Evolutionary conservation across 2,113 vertebrate species (phyloP), one percentile per base, ranked within the genome.

Genomic region (Rhinopomastus cyanomelas): DNA sequence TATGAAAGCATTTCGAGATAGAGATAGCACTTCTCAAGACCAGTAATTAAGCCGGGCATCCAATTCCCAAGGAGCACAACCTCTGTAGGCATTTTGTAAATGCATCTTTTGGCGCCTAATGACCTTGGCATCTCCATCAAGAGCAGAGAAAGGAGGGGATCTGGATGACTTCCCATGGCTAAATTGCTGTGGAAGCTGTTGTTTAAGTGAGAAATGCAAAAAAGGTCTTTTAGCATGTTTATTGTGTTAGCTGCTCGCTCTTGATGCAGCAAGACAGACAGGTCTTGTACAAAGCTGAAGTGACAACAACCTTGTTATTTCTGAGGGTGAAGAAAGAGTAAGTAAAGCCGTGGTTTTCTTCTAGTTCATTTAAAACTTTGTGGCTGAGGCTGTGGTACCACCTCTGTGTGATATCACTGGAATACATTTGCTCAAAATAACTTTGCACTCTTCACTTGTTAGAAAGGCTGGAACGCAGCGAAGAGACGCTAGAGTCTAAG

Each of bases 81-180:
- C 93, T 94, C 90, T 81, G 66, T 7, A 82, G 90, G 15, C 81
- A 59, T 79, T 94, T 83, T 76, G 53, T 76, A 95, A 93, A 95
- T 87, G 69, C 88, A 34, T 84, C 87, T 94, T 89, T 94, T 91
- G 93, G 90, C 59, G 81, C 90, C 86, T 91, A 62, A 85, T 81
- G 91, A 95, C 95, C 95, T 96, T 94, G 89, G 87, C 87, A 44
- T 92, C 85, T 39, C 81, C 71, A 60, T 90, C 56, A 87, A 92
- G 82, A 93, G 12, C 62, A 87, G 44, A 37, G 44, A 79, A 57
- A 2, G 3, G 59, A 81, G 53, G 18, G 49, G 87, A 18, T 26
- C 78, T 62, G 73, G 87, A 81, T 76, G 51, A 15, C 20, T 85
- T 90, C 74, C 71, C 73, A 11, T 42, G 66, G 48, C 56, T 86